These are phyloP conservation scores for Miichthys miiuy DNA, from an alignment of 2,797 vertebrate species.

Conservation along the genomic window DNA sequence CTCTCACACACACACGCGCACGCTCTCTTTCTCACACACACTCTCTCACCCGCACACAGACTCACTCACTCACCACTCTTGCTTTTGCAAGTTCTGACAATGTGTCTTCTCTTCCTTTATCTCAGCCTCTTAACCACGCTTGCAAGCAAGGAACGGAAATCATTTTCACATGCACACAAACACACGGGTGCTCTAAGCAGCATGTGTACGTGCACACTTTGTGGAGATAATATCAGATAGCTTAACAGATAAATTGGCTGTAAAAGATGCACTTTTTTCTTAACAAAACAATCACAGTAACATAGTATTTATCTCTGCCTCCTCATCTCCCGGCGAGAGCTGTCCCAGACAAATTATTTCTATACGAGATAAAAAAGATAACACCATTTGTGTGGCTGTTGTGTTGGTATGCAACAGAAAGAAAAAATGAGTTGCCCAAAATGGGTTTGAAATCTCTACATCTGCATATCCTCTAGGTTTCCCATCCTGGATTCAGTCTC, in stretches of 20 bases:
- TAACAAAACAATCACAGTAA: conserved; percentile 89
- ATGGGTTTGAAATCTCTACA: conserved; percentile 76
- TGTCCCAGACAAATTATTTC: conserved; percentile 81
- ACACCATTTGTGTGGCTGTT: conserved; percentile 73
- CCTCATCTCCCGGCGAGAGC: conserved; percentile 77
- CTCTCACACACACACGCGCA: conserved; percentile 28
- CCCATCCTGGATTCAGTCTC: conserved; percentile 75
- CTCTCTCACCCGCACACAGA: conserved; percentile 28
- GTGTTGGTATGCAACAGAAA: conserved; percentile 78
- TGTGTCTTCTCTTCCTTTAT: conserved; percentile 65
- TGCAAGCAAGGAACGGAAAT: conserved; percentile 55
- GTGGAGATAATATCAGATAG: conserved; percentile 84
- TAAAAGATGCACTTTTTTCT: conserved; percentile 88
- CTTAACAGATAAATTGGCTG: conserved; percentile 85
- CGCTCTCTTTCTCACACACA: not conserved
- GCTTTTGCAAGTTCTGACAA: conserved; percentile 62
- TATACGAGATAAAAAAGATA: conserved; percentile 71
- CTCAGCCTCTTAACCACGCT: conserved; percentile 49
- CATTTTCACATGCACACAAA: conserved; percentile 76
- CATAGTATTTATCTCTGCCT: conserved; percentile 83
- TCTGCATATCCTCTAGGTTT: conserved; percentile 74
- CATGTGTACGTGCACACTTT: conserved; percentile 81
- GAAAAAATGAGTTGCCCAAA: conserved; percentile 68
- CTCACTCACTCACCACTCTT: conserved; percentile 35
- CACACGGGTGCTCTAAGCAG: conserved; percentile 79